Conservation (phyloP, 2,888 invertebrate genomes). For the Melinaea menophilus region DNA sequence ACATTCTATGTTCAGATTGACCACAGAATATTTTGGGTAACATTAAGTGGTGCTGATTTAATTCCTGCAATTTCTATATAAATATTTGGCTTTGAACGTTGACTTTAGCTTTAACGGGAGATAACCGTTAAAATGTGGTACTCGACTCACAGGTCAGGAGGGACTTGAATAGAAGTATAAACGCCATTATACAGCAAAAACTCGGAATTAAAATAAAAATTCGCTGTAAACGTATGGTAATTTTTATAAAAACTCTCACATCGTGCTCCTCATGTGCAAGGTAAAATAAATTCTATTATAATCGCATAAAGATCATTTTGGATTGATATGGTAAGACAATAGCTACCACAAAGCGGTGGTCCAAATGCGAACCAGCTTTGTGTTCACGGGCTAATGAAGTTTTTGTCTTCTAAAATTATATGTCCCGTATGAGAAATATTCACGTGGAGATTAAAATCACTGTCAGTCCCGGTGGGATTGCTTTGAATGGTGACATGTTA, state of each 20-base stretch:
- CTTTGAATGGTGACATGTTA: not conserved
- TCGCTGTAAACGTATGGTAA: conserved; percentile 4
- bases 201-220: conserved; percentile 2
- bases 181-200: conserved; percentile 6
- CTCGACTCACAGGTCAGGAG: not conserved
- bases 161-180: conserved; percentile 4
- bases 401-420: conserved; percentile 39
- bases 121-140: not conserved
- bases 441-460: conserved; percentile 25
- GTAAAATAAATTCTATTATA: not conserved
- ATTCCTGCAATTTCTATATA: not conserved
- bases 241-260: conserved; percentile 6
- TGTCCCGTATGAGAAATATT: conserved; percentile 24
- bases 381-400: conserved; percentile 41
- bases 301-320: not conserved
- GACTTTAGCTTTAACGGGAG: not conserved
- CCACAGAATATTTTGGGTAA: too few species aligned
- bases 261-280: not conserved
- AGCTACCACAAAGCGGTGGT: conserved; percentile 23
- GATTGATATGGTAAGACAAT: conserved; percentile 6
- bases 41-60: too few species aligned
- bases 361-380: conserved; percentile 36
- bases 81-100: not conserved
- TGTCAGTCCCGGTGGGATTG: conserved; percentile 6
- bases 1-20: too few species aligned